phyloP scores from a whole-genome alignment of 2,797 vertebrate genomes.

The Perodicticus potto region DNA sequence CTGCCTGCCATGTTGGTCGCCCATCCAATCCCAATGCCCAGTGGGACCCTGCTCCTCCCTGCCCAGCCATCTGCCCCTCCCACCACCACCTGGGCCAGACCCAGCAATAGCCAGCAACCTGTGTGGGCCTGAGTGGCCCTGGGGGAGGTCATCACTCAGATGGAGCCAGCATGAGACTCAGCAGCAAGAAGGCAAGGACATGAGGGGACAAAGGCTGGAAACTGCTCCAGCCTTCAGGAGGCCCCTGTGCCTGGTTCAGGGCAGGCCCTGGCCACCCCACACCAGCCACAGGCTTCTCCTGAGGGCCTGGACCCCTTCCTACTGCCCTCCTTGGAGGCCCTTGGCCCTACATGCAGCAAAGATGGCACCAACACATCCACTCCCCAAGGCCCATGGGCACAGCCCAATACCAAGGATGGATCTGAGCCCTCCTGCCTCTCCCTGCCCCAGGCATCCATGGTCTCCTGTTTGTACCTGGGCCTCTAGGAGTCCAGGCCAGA shows the following conservation, averaged over 20 bases:
- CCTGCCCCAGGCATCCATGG: background rate
- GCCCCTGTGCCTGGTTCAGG: too few relatives aligned
- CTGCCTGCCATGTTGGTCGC: background rate
- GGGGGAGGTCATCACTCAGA: background rate
- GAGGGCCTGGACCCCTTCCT: background rate
- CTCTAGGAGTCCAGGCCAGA: background rate
- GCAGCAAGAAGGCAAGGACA: background rate
- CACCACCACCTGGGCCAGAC: background rate
- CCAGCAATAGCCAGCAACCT: too few relatives aligned
- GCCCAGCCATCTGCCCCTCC: accelerated
- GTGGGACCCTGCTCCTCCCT: too few relatives aligned
- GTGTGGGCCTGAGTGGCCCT: too few relatives aligned
- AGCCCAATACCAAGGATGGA: accelerated
- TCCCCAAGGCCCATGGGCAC: background rate
- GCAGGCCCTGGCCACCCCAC: accelerated
- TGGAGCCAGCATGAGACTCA: background rate
- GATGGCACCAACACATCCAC: accelerated
- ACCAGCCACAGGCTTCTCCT: background rate
- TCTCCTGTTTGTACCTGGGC: background rate
- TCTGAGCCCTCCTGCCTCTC: background rate
- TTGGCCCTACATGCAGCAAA: accelerated
- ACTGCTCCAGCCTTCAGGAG: background rate
- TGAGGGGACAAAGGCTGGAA: accelerated
- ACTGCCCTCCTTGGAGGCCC: background rate
- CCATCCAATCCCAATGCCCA: background rate